Evolutionary conservation across 2,888 invertebrate species (phyloP), one percentile per base, ranked within the genome.

Genomic region (Drosophila yooni): DNA sequence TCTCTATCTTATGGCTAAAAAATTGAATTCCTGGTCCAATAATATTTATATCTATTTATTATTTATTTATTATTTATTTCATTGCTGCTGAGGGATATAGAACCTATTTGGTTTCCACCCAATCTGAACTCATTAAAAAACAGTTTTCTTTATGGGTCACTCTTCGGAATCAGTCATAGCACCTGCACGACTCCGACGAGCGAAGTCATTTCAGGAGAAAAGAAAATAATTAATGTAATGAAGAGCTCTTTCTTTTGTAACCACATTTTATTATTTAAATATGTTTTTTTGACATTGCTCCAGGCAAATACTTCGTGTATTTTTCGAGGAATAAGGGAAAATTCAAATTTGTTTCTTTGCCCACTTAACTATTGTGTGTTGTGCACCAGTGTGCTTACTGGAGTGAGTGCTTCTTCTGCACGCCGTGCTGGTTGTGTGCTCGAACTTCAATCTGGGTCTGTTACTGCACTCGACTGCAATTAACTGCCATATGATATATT

Each of bases 1-100:
- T 21, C 21, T 43, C 11, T 2, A 11, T 21, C 4, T 43, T 11
- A 4, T n/a, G 21, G n/a, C 0, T 11, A 11, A n/a, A 0, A 11
- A 40, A 40, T n/a, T 1, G 0, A 11, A n/a, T 40, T n/a, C n/a
- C n/a, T n/a, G 0, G 4, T 40, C n/a, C 10, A 40, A 40, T 25
- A 3, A 13, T 8, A 21, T 33, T 8, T 13, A 21, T 53, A 33
- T 21, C n/a, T 52, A 31, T 31, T 31, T 8, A 31, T 2, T 31
- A 1, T 10, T 13, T 6, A 13, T 11, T 11, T n/a, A 11, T 57
- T 57, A 98, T 97, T 94, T 8, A 40, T 40, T n/a, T 40, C 8
- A 40, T 40, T 40, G 18, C 7, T 40, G 40, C n/a, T 40, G 1
- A 3, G n/a, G 3, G 18, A 40, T 31, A 31, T 31, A 31, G 10